Percentiles rank a stretch among this genome's conserved stretches.
These are phyloP conservation scores for Paratilapia polleni DNA, from an alignment of 2,113 vertebrate genomes.

Conservation along the genomic window DNA sequence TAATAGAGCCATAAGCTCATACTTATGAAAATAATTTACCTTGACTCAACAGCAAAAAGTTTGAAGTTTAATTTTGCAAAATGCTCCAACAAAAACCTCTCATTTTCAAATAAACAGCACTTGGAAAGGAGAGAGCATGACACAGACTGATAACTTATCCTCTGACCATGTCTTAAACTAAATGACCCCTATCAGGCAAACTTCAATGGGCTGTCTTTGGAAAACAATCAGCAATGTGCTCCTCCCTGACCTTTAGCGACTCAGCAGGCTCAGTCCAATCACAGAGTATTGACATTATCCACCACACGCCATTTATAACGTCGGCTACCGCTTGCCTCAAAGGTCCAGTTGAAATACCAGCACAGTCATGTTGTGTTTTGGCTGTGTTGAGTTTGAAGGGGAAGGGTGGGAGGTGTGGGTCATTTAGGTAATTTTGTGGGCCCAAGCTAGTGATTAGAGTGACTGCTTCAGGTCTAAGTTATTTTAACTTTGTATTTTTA, in stretches of 20 bases:
- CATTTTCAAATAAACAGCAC: slow-evolving; percentile 29
- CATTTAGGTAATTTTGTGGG: slow-evolving; percentile 20
- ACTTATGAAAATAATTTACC: background rate
- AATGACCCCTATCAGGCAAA: slow-evolving; percentile 77
- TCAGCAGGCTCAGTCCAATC: slow-evolving; percentile 75
- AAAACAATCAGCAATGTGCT: slow-evolving; percentile 79
- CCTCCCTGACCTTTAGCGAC: slow-evolving; percentile 77
- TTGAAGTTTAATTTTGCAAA: slow-evolving; percentile 4
- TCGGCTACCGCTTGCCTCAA: slow-evolving; percentile 54
- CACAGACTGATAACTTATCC: slow-evolving; percentile 72
- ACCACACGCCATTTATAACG: slow-evolving; percentile 76
- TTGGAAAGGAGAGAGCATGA: slow-evolving; percentile 48
- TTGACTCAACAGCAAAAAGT: slow-evolving; percentile 9
- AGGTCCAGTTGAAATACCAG: slow-evolving; percentile 72
- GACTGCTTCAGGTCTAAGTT: slow-evolving; percentile 2
- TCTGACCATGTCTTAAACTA: slow-evolving; percentile 64
- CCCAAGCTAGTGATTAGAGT: slow-evolving; percentile 11
- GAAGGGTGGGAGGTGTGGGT: background rate
- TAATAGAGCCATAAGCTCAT: background rate
- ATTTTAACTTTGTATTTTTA: background rate
- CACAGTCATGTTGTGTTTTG: slow-evolving; percentile 71
- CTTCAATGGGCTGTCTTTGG: slow-evolving; percentile 75
- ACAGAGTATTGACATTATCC: slow-evolving; percentile 78
- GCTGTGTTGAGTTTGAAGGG: slow-evolving; percentile 44
- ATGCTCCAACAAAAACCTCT: background rate